These are phyloP conservation scores for Tonatia bakeri DNA, from an alignment of 2,113 vertebrate genomes.

Conservation along the genomic window DNA sequence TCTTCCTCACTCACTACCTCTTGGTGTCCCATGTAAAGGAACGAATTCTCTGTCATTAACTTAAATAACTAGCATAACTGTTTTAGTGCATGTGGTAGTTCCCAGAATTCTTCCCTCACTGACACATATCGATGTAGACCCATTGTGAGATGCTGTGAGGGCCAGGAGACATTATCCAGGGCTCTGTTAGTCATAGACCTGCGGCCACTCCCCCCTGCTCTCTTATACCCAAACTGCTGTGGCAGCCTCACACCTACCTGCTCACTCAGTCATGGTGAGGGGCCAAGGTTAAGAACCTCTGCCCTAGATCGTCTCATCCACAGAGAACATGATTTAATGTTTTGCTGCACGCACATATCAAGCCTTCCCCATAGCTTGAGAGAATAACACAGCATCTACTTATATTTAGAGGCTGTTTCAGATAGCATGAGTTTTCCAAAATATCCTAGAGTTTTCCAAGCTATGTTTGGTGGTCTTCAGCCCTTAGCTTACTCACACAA, in stretches of 20 bases:
- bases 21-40: neutral
- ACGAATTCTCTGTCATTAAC: neutral
- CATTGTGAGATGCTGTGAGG: neutral
- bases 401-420: neutral
- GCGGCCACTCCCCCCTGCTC: neutral
- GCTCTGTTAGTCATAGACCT: rapidly evolving
- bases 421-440: neutral
- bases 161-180: neutral
- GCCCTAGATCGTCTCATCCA: neutral
- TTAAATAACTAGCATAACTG: neutral
- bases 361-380: neutral
- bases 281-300: neutral
- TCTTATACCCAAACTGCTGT: neutral
- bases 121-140: neutral
- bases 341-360: neutral
- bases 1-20: neutral
- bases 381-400: neutral
- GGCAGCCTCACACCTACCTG: neutral
- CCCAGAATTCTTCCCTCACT: neutral
- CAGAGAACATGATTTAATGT: neutral
- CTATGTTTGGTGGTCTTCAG: neutral
- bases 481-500: neutral
- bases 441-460: neutral
- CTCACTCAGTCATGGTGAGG: neutral
- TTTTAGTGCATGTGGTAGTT: neutral